These are phyloP conservation scores for Macrocentrus cingulum DNA, from an alignment of 1,140 invertebrate genomes.

Conservation along the genomic window DNA sequence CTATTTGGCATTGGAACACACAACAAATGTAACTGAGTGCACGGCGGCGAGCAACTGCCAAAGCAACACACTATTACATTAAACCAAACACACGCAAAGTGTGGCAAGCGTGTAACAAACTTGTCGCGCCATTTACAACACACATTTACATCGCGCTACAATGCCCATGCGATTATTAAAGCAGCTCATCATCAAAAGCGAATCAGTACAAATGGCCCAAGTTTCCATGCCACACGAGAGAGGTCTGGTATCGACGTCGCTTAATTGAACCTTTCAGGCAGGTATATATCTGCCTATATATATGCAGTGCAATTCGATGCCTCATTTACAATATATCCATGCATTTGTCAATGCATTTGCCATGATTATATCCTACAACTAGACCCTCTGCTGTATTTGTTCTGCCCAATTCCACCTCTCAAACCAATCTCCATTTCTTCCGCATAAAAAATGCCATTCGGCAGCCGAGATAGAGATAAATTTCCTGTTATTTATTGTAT, in stretches of 20 bases:
- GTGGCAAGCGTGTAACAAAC: no score
- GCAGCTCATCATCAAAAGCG: slow-evolving; percentile 17
- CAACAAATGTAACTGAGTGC: slow-evolving; percentile 18
- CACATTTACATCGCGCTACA: slow-evolving; percentile 8
- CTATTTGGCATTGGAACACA: slow-evolving; percentile 19
- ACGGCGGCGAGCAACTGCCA: slow-evolving; percentile 14
- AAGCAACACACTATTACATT: slow-evolving; percentile 6
- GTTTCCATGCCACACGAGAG: slow-evolving; percentile 7
- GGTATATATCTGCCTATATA: no score
- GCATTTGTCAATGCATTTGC: background rate
- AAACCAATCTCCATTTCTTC: no score
- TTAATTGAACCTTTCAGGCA: background rate
- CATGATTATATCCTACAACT: no score
- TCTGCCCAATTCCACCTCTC: no score
- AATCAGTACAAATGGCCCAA: slow-evolving; percentile 1
- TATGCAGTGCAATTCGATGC: no score
- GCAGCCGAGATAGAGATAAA: no score
- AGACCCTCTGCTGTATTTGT: no score
- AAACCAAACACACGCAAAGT: slow-evolving; percentile 5
- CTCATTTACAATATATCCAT: slow-evolving; percentile 1
- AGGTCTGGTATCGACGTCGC: background rate
- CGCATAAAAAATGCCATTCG: no score
- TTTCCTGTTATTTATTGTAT: no score
- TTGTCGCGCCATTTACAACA: slow-evolving; percentile 19
- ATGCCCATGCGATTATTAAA: slow-evolving; percentile 1